These are phyloP conservation scores for Oscheius sp. DNA, from an alignment of 2,888 invertebrate species.

Conservation along the genomic window DNA sequence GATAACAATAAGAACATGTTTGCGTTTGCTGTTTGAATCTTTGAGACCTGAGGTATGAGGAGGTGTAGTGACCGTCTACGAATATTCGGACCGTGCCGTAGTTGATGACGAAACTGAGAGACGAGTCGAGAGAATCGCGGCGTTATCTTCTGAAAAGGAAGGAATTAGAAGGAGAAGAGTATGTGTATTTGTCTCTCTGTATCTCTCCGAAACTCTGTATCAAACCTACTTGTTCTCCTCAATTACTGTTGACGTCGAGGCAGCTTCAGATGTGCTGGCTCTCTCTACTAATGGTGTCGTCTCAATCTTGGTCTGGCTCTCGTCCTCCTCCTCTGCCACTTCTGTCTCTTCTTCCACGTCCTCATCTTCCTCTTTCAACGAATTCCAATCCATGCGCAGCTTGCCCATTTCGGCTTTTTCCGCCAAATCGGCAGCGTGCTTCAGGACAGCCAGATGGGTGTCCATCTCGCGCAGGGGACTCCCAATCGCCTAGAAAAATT, in stretches of 20 bases:
- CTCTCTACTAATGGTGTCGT: slow-evolving; percentile 14
- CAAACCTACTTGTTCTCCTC: slow-evolving; percentile 18
- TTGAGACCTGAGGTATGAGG: no score
- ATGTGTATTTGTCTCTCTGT: no score
- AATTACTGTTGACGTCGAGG: background rate
- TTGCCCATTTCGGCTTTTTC: slow-evolving; percentile 45
- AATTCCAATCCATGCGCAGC: slow-evolving; percentile 36
- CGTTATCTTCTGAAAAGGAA: no score
- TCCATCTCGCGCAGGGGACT: slow-evolving; percentile 54
- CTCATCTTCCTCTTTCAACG: slow-evolving; percentile 36
- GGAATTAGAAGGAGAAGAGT: no score
- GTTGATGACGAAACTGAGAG: no score
- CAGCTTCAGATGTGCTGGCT: background rate
- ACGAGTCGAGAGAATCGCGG: no score
- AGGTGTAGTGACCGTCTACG: no score
- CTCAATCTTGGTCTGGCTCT: slow-evolving; percentile 25
- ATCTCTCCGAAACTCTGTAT: background rate
- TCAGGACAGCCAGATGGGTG: slow-evolving; percentile 49
- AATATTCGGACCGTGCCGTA: no score
- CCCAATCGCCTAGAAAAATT: slow-evolving; percentile 28
- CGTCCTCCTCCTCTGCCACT: background rate
- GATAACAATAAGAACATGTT: no score
- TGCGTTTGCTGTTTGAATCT: no score
- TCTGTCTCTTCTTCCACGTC: slow-evolving; percentile 25
- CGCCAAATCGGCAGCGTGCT: slow-evolving; percentile 51